Conservation (phyloP, 2,113 vertebrate genomes). For the Sapayoa aenigma region DNA sequence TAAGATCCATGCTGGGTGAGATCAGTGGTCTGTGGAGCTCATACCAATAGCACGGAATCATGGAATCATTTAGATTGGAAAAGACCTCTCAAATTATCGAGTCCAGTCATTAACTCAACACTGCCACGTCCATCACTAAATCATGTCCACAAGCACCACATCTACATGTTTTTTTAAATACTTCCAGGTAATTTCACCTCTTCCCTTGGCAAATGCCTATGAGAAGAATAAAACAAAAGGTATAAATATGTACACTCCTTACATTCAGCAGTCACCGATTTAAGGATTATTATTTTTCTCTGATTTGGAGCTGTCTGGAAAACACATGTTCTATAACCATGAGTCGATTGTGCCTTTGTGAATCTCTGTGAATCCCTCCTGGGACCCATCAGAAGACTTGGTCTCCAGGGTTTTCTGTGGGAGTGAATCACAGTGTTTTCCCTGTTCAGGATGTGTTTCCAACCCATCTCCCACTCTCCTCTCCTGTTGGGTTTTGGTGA, state of each 20-base stretch:
- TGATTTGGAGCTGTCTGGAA: neutral
- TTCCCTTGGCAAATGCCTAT: neutral
- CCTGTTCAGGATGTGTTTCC: neutral
- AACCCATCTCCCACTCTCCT: neutral
- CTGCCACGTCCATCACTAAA: neutral
- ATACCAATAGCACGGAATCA: neutral
- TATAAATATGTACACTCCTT: neutral
- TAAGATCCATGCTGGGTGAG: neutral
- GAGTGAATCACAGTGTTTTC: neutral
- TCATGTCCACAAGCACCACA: neutral
- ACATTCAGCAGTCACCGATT: neutral
- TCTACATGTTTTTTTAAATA: neutral
- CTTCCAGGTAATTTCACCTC: neutral
- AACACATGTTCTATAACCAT: neutral
- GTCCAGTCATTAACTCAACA: neutral
- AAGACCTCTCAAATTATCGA: neutral
- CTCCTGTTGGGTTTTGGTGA: fast-evolving
- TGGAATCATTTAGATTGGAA: neutral
- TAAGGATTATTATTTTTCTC: neutral
- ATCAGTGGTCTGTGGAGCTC: neutral
- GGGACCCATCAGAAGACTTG: neutral
- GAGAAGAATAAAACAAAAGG: neutral
- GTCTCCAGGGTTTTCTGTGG: neutral
- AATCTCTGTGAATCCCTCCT: neutral
- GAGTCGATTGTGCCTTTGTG: neutral